Evolutionary conservation across 2,888 invertebrate species (phyloP).

Genomic region (Dasypogon diadema): DNA sequence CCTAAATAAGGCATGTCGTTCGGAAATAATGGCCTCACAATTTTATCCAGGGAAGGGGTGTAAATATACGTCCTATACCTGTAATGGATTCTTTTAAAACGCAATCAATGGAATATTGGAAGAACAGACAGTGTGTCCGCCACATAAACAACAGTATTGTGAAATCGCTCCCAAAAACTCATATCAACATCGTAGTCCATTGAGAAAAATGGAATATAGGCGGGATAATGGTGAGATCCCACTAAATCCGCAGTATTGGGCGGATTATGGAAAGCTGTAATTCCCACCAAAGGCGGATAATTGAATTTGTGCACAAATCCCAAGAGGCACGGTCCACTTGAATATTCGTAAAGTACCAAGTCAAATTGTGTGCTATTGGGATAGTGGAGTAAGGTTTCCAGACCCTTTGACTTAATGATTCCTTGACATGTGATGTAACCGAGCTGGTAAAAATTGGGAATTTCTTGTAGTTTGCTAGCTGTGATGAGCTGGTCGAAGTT

Average conservation of each 20-base stretch:
- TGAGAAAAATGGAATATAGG: slow-evolving; percentile 60
- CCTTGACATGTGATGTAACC: slow-evolving; percentile 51
- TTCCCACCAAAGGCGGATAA: slow-evolving; percentile 62
- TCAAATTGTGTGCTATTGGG: slow-evolving; percentile 62
- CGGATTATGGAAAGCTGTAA: slow-evolving; percentile 60
- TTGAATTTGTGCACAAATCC: slow-evolving; percentile 63
- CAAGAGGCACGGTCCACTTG: slow-evolving; percentile 62
- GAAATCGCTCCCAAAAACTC: slow-evolving; percentile 60
- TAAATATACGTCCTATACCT: slow-evolving; percentile 58
- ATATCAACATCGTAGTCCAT: slow-evolving; percentile 58
- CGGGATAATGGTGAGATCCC: slow-evolving; percentile 61
- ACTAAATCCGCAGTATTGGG: slow-evolving; percentile 58
- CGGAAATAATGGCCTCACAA: slow-evolving; percentile 57
- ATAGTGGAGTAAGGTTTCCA: slow-evolving; percentile 60
- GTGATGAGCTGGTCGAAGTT: slow-evolving; percentile 55
- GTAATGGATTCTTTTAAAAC: background rate
- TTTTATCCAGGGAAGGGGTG: slow-evolving; percentile 57
- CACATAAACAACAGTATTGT: slow-evolving; percentile 59
- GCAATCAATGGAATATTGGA: background rate
- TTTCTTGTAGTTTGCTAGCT: slow-evolving; percentile 52
- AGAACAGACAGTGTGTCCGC: slow-evolving; percentile 58
- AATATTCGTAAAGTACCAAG: slow-evolving; percentile 63
- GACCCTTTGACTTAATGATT: slow-evolving; percentile 58
- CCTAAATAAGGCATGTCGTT: slow-evolving; percentile 57
- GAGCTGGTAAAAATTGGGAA: slow-evolving; percentile 56